phyloP scores from a whole-genome alignment of 2,797 vertebrate species.

The Sus cebifrons region DNA sequence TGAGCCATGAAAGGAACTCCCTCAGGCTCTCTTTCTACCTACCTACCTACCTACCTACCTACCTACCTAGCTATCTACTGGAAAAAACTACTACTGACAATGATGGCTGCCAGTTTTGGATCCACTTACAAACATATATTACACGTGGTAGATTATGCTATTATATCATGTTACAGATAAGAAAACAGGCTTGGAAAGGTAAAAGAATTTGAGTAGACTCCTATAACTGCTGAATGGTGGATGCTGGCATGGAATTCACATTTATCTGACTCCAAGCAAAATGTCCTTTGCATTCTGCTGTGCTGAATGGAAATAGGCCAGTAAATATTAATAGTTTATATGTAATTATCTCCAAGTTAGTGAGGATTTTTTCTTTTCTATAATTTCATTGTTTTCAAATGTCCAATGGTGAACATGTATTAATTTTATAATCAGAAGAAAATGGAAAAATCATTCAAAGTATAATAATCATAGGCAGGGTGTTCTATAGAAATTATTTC shows the following conservation, averaged over 20 bases:
- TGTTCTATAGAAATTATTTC: conserved; percentile 31
- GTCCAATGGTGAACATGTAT: conserved; percentile 40
- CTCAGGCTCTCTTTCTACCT: background rate
- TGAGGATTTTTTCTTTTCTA: conserved; percentile 37
- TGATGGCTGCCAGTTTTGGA: background rate
- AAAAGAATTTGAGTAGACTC: conserved; percentile 2
- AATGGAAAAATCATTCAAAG: conserved; percentile 23
- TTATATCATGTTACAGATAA: background rate
- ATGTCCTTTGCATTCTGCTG: conserved; percentile 39
- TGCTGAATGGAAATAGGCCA: background rate
- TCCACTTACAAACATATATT: conserved; percentile 37
- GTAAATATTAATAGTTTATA: conserved; percentile 54
- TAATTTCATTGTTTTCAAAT: conserved; percentile 45
- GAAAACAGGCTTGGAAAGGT: conserved; percentile 29
- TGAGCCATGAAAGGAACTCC: too few relatives aligned
- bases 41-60: background rate
- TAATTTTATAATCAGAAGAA: conserved; percentile 61
- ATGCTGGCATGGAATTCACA: background rate
- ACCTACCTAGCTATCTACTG: background rate
- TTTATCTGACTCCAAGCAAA: conserved; percentile 29
- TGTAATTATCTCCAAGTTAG: conserved; percentile 19
- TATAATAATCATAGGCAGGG: conserved; percentile 26
- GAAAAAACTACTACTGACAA: background rate
- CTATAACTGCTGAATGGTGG: background rate
- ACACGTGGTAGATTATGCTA: background rate